phyloP scores from a whole-genome alignment of 2,888 invertebrate species.

The Pseudanteris insignis region DNA sequence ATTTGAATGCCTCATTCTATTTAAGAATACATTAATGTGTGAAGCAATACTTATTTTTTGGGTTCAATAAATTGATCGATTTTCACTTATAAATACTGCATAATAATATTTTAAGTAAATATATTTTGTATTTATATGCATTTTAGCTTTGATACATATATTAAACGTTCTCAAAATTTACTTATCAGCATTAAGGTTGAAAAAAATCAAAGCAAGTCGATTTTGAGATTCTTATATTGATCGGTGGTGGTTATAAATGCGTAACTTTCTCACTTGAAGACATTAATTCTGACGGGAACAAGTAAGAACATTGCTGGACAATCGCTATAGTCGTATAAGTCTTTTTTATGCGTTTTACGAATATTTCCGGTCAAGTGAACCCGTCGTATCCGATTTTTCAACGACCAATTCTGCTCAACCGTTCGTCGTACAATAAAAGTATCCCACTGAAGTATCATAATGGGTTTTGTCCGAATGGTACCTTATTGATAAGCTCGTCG shows the following conservation, averaged over 20 bases:
- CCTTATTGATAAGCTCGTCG: conserved; percentile 35
- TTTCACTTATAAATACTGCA: too few relatives aligned
- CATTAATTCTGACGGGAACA: conserved; percentile 31
- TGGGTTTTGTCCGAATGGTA: conserved; percentile 46
- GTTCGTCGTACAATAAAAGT: conserved; percentile 55
- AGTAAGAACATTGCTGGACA: conserved; percentile 40
- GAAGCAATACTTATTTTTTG: too few relatives aligned
- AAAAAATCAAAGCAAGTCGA: too few relatives aligned
- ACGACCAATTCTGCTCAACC: conserved; percentile 53
- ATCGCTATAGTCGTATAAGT: conserved; percentile 53
- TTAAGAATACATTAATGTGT: too few relatives aligned
- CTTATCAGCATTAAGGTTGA: too few relatives aligned
- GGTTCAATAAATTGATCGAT: too few relatives aligned
- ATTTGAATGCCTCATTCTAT: too few relatives aligned
- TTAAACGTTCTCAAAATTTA: too few relatives aligned
- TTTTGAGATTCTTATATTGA: too few relatives aligned
- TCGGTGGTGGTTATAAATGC: conserved; percentile 25
- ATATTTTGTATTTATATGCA: too few relatives aligned
- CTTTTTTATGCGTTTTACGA: conserved; percentile 54
- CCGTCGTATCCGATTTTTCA: conserved; percentile 54
- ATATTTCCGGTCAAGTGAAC: conserved; percentile 62
- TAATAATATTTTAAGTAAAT: too few relatives aligned
- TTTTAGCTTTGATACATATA: too few relatives aligned
- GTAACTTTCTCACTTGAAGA: conserved; percentile 12
- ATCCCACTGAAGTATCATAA: conserved; percentile 59